Evolutionary conservation across 2,888 invertebrate species (phyloP), one percentile per base, ranked within the genome.

Genomic region (Acleris laterana): DNA sequence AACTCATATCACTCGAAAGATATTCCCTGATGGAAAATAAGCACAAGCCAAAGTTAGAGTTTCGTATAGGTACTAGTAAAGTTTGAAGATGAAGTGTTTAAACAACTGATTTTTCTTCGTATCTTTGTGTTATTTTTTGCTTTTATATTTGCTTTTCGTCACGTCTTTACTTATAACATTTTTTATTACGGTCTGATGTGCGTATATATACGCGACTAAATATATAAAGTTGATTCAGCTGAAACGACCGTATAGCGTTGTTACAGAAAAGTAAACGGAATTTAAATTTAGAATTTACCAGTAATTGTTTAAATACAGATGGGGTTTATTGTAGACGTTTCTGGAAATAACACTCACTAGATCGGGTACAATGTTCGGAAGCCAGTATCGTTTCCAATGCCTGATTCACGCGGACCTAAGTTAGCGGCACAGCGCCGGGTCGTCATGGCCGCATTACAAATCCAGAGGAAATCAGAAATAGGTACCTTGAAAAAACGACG

Each of bases 211-310:
- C 38, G 50, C 55, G 42, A 58, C 19, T 49, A 62, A 62, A 61
- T 57, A 61, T 61, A 59, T 67, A 61, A 50, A 52, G 72, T 71
- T 74, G 70, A 61, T 64, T 69, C 72, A 71, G 70, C 70, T 72
- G 73, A 62, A 19, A 49, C 38, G 42, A 44, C 32, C 19, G 44
- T 60, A 44, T 44, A 57, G 22, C 52, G 19, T 17, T 59, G 48
- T 38, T 48, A 63, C 52, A 60, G 20, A 61, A 61, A 58, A 56
- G 65, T 66, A 50, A 50, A 50, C 38, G 38, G 48, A 57, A 48
- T 49, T 64, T 64, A 64, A 55, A 55, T 65, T 60, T 65, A 65
- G 55, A 65, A 28, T 55, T 49, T 60, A 55, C 52, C 28, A 52
- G 52, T 53, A 52, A 59, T 58, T 58, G 51, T 58, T 63, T 44